These are phyloP conservation scores for Netelia inedita DNA, from an alignment of 2,888 invertebrate genomes.

Conservation along the genomic window DNA sequence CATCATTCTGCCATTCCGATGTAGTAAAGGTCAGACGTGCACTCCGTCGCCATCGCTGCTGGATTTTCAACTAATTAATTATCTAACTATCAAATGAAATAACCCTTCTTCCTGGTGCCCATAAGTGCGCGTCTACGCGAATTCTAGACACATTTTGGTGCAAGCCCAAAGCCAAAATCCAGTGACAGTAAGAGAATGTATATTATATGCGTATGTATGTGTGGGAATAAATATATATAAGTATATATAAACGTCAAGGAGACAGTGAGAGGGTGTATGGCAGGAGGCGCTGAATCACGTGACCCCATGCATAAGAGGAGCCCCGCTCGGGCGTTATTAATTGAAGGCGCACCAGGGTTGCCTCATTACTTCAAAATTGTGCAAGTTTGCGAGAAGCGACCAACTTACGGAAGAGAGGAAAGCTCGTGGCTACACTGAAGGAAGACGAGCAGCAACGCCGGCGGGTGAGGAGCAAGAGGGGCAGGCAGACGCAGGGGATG, in stretches of 20 bases:
- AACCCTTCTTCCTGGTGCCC: no score
- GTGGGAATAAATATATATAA: neutral
- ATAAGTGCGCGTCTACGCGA: no score
- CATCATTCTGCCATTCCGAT: no score
- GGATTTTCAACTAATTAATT: no score
- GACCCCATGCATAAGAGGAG: constrained; percentile 42
- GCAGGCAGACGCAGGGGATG: neutral
- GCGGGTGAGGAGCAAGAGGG: neutral
- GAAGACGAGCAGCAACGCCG: neutral
- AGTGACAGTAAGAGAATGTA: no score
- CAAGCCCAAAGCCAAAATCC: no score
- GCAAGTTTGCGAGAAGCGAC: constrained; percentile 66
- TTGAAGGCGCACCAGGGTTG: constrained; percentile 67
- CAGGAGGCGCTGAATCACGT: constrained; percentile 59
- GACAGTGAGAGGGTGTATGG: neutral
- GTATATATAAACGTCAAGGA: neutral
- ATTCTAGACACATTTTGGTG: no score
- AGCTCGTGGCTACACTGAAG: constrained; percentile 6
- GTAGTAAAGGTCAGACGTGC: no score
- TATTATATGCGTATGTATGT: no score
- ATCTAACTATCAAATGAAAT: no score
- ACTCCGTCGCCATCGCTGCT: no score
- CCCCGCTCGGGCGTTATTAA: constrained; percentile 66
- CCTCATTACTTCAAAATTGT: constrained; percentile 71
- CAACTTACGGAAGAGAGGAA: constrained; percentile 32